phyloP scores from a whole-genome alignment of 1,140 invertebrate genomes.

The Hormaphis cornu region DNA sequence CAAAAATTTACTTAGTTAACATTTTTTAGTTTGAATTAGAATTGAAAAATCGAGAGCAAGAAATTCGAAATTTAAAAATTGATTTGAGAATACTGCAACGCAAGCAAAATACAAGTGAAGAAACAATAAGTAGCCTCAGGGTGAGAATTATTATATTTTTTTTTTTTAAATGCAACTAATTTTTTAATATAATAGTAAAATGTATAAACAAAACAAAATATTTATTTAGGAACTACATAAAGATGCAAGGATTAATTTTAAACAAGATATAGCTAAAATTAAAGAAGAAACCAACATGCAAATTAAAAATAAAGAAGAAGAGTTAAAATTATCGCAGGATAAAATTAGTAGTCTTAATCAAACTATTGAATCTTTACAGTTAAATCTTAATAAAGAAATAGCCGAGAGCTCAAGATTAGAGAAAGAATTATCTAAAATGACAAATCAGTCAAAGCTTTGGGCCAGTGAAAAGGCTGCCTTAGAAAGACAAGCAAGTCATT shows the following conservation, averaged over 20 bases:
- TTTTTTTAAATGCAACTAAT: too few relatives aligned
- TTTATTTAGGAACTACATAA: constrained; percentile 5
- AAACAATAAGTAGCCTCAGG: constrained; percentile 43
- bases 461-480: constrained; percentile 9
- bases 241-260: constrained; percentile 7
- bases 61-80: constrained; percentile 54
- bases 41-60: constrained; percentile 59
- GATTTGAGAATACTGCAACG: constrained; percentile 56
- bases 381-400: constrained; percentile 15
- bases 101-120: constrained; percentile 54
- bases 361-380: not conserved
- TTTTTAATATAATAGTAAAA: not conserved
- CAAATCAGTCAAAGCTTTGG: not conserved
- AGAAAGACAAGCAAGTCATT: constrained; percentile 3
- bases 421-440: not conserved
- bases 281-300: not conserved
- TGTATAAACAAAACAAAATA: not conserved
- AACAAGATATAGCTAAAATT: constrained; percentile 12
- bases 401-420: not conserved
- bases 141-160: not conserved
- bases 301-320: constrained; percentile 23
- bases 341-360: not conserved
- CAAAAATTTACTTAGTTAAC: not conserved
- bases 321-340: not conserved
- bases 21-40: constrained; percentile 37